These are phyloP conservation scores for Stomatorhinus walkeri DNA, from an alignment of 2,797 vertebrate genomes.

Conservation along the genomic window DNA sequence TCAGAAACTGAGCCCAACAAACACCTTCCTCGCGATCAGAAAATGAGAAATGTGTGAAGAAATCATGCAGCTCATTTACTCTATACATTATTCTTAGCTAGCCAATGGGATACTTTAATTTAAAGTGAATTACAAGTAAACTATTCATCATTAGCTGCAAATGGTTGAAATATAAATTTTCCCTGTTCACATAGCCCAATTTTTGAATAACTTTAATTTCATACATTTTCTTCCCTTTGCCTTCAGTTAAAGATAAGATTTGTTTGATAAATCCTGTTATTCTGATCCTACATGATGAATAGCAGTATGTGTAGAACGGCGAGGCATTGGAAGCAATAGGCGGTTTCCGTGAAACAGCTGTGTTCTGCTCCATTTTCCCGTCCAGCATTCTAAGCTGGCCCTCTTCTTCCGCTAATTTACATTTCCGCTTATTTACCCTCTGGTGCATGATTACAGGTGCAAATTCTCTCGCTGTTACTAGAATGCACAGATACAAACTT, in stretches of 20 bases:
- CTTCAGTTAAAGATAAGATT: neutral
- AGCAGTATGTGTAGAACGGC: neutral
- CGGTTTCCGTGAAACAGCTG: neutral
- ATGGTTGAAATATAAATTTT: neutral
- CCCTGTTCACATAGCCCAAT: neutral
- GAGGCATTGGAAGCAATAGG: neutral
- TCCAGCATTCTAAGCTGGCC: neutral
- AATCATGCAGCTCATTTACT: neutral
- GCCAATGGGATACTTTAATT: neutral
- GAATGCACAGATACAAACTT: neutral
- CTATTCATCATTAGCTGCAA: neutral
- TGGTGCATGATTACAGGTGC: neutral
- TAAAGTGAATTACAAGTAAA: neutral
- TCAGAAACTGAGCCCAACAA: conserved; percentile 21
- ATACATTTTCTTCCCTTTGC: neutral
- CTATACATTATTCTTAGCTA: neutral
- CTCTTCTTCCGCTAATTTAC: neutral
- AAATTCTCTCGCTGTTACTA: neutral
- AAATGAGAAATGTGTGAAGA: neutral
- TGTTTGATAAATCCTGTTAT: neutral
- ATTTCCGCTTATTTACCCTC: neutral
- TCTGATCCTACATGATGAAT: neutral
- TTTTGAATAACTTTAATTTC: neutral
- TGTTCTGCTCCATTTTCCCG: neutral
- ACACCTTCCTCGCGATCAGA: neutral